Conservation (phyloP, 2,888 invertebrate species). For the Erynnis tages region DNA sequence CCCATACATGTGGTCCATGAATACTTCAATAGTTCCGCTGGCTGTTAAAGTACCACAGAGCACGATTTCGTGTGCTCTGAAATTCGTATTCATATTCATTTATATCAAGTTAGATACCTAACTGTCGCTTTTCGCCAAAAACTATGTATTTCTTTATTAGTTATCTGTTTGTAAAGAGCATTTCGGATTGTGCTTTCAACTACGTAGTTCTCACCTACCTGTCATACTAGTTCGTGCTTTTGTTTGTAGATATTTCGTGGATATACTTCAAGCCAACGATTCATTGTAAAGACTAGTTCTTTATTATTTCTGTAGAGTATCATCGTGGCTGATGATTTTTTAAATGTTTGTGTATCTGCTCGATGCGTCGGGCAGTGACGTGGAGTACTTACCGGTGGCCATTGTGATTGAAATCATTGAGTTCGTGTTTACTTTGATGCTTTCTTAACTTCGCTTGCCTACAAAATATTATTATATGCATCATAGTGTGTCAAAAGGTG, state of each 20-base stretch:
- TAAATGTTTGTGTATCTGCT: constrained; percentile 78
- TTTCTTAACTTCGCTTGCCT: constrained; percentile 54
- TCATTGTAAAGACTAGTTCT: constrained; percentile 53
- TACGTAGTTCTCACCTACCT: no score
- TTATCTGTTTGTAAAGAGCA: no score
- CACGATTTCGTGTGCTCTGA: constrained; percentile 20
- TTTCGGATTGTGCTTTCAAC: no score
- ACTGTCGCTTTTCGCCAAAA: not conserved
- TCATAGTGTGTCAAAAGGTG: no score
- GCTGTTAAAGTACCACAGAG: constrained; percentile 20
- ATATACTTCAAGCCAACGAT: no score
- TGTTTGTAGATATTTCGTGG: no score
- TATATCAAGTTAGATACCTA: not conserved
- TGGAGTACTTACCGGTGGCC: constrained; percentile 58
- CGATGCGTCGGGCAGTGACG: constrained; percentile 70
- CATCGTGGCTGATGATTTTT: constrained; percentile 70
- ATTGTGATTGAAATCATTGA: constrained; percentile 62
- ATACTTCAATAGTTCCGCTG: constrained; percentile 38
- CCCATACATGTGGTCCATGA: constrained; percentile 40
- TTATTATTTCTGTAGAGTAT: constrained; percentile 46
- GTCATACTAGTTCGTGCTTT: no score
- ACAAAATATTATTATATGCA: constrained; percentile 35
- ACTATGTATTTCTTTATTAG: no score
- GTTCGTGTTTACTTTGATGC: constrained; percentile 60
- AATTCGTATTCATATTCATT: constrained; percentile 14